Conservation (phyloP, 2,888 invertebrate species). For the Trimorus sp. region DNA sequence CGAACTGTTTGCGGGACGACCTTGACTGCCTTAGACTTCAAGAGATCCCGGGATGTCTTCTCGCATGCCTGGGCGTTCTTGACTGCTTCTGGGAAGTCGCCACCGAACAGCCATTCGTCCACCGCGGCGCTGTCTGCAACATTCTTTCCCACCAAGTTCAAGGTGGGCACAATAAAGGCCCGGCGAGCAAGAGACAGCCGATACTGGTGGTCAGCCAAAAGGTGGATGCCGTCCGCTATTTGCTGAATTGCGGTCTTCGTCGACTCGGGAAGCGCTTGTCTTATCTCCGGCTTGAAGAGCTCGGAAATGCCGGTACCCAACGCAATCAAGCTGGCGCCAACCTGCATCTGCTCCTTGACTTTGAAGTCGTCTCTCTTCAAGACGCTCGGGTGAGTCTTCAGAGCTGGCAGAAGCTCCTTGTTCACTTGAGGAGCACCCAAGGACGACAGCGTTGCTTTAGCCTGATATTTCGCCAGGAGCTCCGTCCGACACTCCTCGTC, state of each 20-base stretch:
- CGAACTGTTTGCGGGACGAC: not conserved
- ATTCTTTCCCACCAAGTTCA: no score
- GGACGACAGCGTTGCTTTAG: not conserved
- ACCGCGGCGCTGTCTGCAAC: no score
- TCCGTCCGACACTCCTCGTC: constrained; percentile 8
- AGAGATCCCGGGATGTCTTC: not conserved
- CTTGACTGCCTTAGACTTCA: not conserved
- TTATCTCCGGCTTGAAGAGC: not conserved
- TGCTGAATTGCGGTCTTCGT: no score
- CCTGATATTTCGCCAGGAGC: not conserved
- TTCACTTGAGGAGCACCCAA: constrained; percentile 4
- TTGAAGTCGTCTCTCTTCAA: constrained; percentile 9
- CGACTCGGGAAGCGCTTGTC: not conserved
- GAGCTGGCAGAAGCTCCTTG: not conserved
- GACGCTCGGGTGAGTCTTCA: not conserved
- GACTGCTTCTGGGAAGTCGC: no score
- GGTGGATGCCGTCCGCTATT: no score
- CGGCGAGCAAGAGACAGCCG: no score
- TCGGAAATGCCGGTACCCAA: not conserved
- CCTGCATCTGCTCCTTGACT: constrained; percentile 5
- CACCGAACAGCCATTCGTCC: no score
- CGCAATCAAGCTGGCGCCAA: constrained; percentile 2
- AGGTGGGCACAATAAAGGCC: no score
- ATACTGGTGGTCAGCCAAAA: no score
- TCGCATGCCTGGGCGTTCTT: no score